Evolutionary conservation across 2,797 vertebrate genomes (phyloP).

Genomic region (Euthynnus affinis): DNA sequence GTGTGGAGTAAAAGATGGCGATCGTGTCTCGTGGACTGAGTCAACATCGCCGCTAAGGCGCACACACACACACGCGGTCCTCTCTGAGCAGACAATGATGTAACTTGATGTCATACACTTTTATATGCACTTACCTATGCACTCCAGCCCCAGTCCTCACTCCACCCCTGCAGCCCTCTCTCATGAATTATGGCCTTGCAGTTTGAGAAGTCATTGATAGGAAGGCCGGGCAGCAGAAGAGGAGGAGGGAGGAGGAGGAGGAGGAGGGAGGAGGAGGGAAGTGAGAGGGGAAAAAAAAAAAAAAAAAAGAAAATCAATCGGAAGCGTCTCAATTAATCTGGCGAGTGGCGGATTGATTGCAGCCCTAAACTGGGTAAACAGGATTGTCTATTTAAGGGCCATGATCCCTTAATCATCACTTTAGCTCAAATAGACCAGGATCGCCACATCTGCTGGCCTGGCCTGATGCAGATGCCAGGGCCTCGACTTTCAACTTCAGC

Average conservation of each 20-base stretch:
- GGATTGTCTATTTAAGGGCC: slow-evolving; percentile 88
- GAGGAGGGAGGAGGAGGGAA: slow-evolving; percentile 28
- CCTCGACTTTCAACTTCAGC: slow-evolving; percentile 60
- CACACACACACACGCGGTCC: too few relatives aligned
- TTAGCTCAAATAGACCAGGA: slow-evolving; percentile 80
- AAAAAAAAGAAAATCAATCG: slow-evolving; percentile 84
- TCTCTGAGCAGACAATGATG: slow-evolving; percentile 13
- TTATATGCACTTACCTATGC: slow-evolving; percentile 43
- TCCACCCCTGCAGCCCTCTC: slow-evolving; percentile 46
- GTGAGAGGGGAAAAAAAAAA: slow-evolving; percentile 16
- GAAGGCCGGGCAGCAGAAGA: slow-evolving; percentile 63
- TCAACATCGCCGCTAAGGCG: not conserved
- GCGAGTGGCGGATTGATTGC: slow-evolving; percentile 87
- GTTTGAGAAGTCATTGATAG: slow-evolving; percentile 78
- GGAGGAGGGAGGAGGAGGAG: slow-evolving; percentile 34
- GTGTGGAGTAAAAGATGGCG: not conserved
- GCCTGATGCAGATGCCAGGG: slow-evolving; percentile 70
- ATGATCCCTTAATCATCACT: slow-evolving; percentile 90
- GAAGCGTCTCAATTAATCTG: slow-evolving; percentile 91
- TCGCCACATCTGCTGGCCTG: slow-evolving; percentile 77
- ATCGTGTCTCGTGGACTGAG: not conserved
- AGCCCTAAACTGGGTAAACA: slow-evolving; percentile 89
- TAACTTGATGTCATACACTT: slow-evolving; percentile 50
- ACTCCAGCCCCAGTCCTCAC: slow-evolving; percentile 34
- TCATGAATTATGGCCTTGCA: slow-evolving; percentile 77